Percentiles rank a stretch among this genome's conserved stretches.
Evolutionary conservation across 1,140 invertebrate species (phyloP).

Genomic region (Drosophila prosaltans): DNA sequence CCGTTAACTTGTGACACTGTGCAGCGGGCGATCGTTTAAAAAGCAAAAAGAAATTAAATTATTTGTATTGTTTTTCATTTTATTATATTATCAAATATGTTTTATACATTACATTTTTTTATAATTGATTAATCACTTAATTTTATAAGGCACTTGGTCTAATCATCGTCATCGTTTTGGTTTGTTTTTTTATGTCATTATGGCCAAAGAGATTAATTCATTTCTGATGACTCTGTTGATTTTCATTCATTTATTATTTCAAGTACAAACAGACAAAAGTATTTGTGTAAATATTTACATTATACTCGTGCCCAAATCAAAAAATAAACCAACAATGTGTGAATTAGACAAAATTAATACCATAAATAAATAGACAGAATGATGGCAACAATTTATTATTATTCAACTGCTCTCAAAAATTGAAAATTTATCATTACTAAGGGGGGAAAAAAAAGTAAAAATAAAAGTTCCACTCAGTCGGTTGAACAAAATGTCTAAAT

Average conservation of each 20-base stretch:
- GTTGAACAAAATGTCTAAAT: constrained; percentile 8
- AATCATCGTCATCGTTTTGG: neutral
- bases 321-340: constrained; percentile 47
- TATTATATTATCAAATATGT: neutral
- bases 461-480: constrained; percentile 10
- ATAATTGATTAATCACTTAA: constrained; percentile 3
- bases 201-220: constrained; percentile 24
- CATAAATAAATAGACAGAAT: constrained; percentile 50
- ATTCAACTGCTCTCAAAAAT: neutral
- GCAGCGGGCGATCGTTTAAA: constrained; percentile 15
- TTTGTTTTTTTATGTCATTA: neutral
- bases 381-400: constrained; percentile 30
- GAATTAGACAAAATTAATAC: constrained; percentile 57
- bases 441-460: too few relatives aligned
- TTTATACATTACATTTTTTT: neutral
- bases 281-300: constrained; percentile 52
- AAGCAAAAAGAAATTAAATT: neutral
- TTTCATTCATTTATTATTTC: constrained; percentile 36
- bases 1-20: constrained; percentile 16
- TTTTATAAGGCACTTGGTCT: constrained; percentile 7
- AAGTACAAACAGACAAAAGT: constrained; percentile 26
- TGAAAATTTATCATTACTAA: neutral
- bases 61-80: neutral
- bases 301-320: constrained; percentile 42
- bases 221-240: constrained; percentile 49